These are phyloP conservation scores for Hyposoter dolosus DNA, from an alignment of 2,888 invertebrate genomes.

Conservation along the genomic window DNA sequence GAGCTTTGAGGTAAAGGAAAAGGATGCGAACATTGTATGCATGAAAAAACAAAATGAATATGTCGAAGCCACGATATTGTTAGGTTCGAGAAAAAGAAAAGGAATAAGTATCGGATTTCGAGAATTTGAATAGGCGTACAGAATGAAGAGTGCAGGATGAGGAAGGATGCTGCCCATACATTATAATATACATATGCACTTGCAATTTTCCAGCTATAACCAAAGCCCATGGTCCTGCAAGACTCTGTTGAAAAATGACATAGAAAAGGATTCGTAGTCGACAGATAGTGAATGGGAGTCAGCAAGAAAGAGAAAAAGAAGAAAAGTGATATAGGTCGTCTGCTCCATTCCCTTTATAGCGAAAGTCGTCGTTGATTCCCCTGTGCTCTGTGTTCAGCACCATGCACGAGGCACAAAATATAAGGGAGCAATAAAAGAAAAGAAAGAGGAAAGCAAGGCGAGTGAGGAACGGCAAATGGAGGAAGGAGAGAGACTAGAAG, in stretches of 20 bases:
- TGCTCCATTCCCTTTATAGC: slow-evolving; percentile 60
- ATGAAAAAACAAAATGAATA: background rate
- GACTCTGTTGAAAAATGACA: slow-evolving; percentile 7
- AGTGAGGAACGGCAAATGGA: background rate
- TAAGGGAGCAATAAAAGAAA: slow-evolving; percentile 55
- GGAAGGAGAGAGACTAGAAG: slow-evolving; percentile 43
- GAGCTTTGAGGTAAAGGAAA: background rate
- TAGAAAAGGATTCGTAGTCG: slow-evolving; percentile 23
- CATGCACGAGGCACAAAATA: slow-evolving; percentile 44
- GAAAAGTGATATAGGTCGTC: slow-evolving; percentile 28
- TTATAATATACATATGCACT: background rate
- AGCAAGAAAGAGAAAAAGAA: slow-evolving; percentile 9
- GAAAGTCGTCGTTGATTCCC: slow-evolving; percentile 43
- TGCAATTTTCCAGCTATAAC: slow-evolving; percentile 20
- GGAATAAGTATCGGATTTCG: too few species aligned
- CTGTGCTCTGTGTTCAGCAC: slow-evolving; percentile 14
- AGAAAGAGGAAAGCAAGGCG: background rate
- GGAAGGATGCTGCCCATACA: background rate
- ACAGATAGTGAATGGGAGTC: slow-evolving; percentile 62
- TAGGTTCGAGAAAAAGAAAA: background rate
- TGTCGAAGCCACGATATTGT: background rate
- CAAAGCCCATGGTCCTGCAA: slow-evolving; percentile 33
- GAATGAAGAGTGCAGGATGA: background rate
- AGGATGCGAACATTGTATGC: background rate
- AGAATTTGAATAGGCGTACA: background rate